phyloP scores from a whole-genome alignment of 2,888 invertebrate genomes.

The Pammene aurita region DNA sequence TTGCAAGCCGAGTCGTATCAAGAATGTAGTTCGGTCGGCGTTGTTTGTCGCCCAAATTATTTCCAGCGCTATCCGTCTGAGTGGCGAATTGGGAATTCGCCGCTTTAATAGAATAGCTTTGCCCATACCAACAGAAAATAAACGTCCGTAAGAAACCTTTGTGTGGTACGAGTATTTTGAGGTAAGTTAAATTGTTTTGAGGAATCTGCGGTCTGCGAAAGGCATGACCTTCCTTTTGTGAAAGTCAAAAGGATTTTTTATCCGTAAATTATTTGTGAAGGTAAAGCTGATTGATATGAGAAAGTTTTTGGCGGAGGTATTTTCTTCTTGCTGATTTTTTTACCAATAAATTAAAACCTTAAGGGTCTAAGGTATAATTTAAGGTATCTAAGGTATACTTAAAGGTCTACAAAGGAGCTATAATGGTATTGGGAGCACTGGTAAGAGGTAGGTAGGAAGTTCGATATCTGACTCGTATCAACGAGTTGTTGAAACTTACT shows the following conservation, averaged over 20 bases:
- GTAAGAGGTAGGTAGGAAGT: no score
- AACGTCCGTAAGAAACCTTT: conserved; percentile 24
- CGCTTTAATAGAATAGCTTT: conserved; percentile 29
- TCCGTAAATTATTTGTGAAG: conserved; percentile 3
- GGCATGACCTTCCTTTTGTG: neutral
- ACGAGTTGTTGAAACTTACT: no score
- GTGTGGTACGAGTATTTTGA: conserved; percentile 30
- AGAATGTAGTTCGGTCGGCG: conserved; percentile 30
- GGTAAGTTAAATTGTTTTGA: conserved; percentile 31
- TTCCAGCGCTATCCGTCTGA: conserved; percentile 28
- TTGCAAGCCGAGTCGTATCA: neutral
- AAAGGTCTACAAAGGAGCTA: no score
- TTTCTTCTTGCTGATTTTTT: neutral
- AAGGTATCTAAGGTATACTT: no score
- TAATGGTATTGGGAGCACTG: no score
- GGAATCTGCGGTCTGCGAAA: conserved; percentile 6
- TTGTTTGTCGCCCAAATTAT: conserved; percentile 39
- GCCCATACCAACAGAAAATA: conserved; percentile 17
- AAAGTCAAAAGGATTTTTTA: conserved; percentile 1
- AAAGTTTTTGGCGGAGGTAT: neutral
- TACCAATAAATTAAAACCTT: no score
- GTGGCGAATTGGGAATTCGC: conserved; percentile 33
- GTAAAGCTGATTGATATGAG: neutral
- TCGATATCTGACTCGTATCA: no score
- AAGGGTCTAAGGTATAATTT: no score